A percentile compares a stretch with the other conserved stretches of the same genome.
Evolutionary conservation across 1,140 invertebrate genomes (phyloP).

Genomic region (Berghia stephanieae): DNA sequence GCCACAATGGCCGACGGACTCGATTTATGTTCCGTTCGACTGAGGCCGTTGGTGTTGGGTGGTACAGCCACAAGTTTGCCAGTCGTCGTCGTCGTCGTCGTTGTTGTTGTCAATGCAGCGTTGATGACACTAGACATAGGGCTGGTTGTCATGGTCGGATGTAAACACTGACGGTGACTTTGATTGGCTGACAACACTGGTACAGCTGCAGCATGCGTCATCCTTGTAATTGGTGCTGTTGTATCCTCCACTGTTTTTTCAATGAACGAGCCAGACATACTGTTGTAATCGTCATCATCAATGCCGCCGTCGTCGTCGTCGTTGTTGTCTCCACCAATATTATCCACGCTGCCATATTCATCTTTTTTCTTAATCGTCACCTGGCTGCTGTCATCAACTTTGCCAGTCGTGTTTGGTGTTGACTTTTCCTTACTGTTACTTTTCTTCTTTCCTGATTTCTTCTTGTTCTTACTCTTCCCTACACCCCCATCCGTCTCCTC

Average conservation of each 20-base stretch:
- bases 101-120: neutral
- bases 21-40: slow-evolving; percentile 17
- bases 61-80: neutral
- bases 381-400: too few species aligned
- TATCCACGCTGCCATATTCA: slow-evolving; percentile 3
- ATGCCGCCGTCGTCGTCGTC: too few species aligned
- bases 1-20: slow-evolving; percentile 62
- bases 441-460: slow-evolving; percentile 8
- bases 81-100: neutral
- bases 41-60: neutral
- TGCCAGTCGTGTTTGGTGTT: too few species aligned
- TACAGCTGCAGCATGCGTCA: too few species aligned
- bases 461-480: slow-evolving; percentile 27
- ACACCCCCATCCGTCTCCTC: neutral
- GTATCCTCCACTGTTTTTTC: too few species aligned
- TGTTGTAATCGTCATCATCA: too few species aligned
- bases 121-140: neutral
- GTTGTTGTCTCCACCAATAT: too few species aligned
- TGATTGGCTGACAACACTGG: too few species aligned
- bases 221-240: too few species aligned
- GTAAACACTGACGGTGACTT: slow-evolving; percentile 12
- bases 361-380: slow-evolving; percentile 30
- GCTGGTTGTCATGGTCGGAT: neutral
- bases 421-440: slow-evolving; percentile 26
- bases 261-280: too few species aligned